Evolutionary conservation across 37 sponge, comb jelly and placozoan genomes (phyloP).

Genomic region (Agelas oroides): DNA sequence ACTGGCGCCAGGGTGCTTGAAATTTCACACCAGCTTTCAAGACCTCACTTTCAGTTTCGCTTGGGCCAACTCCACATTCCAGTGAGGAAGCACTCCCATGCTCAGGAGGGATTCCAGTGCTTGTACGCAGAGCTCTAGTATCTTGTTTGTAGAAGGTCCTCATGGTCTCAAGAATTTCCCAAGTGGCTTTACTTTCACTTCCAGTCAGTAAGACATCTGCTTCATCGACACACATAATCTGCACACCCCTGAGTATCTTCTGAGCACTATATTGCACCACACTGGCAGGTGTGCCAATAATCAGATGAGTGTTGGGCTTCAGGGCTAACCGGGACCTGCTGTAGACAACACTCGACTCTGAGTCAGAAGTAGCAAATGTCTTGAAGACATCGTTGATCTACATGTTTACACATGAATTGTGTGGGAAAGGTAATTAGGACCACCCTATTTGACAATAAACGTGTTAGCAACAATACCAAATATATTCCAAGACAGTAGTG

Average conservation of each 20-base stretch:
- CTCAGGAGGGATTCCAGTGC: background rate
- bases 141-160: background rate
- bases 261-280: constrained; percentile 54
- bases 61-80: too few species aligned
- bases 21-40: background rate
- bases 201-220: constrained; percentile 84
- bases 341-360: constrained; percentile 33
- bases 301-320: constrained; percentile 41
- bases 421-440: too few species aligned
- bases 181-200: constrained; percentile 37
- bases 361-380: constrained; percentile 25
- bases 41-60: background rate
- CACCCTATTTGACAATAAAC: too few species aligned
- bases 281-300: constrained; percentile 55
- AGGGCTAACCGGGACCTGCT: constrained; percentile 28
- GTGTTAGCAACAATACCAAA: too few species aligned
- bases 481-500: too few species aligned
- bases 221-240: constrained; percentile 73
- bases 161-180: constrained; percentile 53
- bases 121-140: background rate
- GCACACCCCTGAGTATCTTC: constrained; percentile 42
- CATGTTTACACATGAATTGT: background rate
- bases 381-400: constrained; percentile 66
- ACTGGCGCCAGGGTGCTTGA: constrained; percentile 12
- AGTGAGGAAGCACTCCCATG: too few species aligned